Evolutionary conservation across 2,888 invertebrate species (phyloP), one percentile per base, ranked within the genome.

Genomic region (Drosophila peninsularis): DNA sequence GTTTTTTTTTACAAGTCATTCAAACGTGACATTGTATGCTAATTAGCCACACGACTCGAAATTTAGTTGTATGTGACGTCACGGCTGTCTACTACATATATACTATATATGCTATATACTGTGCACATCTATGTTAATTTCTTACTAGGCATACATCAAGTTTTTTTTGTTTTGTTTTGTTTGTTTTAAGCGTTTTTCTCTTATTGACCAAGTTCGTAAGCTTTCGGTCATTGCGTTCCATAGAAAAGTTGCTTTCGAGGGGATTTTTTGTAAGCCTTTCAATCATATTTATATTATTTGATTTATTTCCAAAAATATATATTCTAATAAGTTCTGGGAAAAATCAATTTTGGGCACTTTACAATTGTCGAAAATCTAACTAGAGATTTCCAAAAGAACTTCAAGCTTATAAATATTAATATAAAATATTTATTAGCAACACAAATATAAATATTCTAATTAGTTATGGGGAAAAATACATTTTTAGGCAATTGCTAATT

Each of bases 81-180:
- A 55, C 54, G 52, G 30, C 11, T 34, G 27, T 17, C 7, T 42
- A 39, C 17, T 36, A 14, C 11, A 14, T 36, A 37, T 27, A n/a
- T 32, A 27, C 21, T 56, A 30, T 37, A 17, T n/a, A n/a, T n/a
- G 41, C 17, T 14, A 17, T 27, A 11, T 14, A 11, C 24, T 17
- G 17, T 17, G 24, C 21, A 10, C 34, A 50, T n/a, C 34, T 17
- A 60, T 60, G 73, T 19, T 60, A 71, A 71, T 57, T 30, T 39
- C 19, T 11, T 21, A 27, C 44, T 19, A 21, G 27, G 24, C 49
- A 42, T 47, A 32, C 13, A 21, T 34, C 19, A 34, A 53, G 32
- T 32, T 57, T n/a, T 21, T 0, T 67, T 68, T 41, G 47, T 68
- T 71, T 71, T 24, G 24, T 24, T 41, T 41, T 41, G 41, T 56